These are phyloP conservation scores for Sapayoa aenigma DNA, from an alignment of 2,113 vertebrate genomes.

Conservation along the genomic window DNA sequence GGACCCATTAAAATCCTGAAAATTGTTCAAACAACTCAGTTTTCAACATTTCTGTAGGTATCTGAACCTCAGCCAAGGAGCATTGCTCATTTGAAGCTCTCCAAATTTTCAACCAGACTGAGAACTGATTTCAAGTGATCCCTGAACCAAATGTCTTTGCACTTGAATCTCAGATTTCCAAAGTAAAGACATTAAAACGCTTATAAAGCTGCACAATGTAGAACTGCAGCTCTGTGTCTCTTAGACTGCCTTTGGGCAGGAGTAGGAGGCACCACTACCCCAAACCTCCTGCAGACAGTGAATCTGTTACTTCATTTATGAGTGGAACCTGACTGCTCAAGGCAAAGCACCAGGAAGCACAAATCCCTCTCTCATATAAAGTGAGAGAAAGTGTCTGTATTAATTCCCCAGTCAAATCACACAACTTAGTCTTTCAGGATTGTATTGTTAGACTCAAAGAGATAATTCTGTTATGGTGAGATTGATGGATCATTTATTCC, in stretches of 20 bases:
- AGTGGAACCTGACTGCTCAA: background rate
- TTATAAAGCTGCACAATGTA: background rate
- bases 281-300: background rate
- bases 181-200: background rate
- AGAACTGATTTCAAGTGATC: background rate
- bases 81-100: background rate
- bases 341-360: background rate
- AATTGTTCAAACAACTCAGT: background rate
- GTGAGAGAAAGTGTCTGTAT: rapidly evolving
- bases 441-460: background rate
- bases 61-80: background rate
- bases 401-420: background rate
- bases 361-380: background rate
- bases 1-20: background rate
- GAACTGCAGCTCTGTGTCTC: background rate
- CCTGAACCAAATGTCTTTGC: background rate
- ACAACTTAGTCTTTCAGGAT: background rate
- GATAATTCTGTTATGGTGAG: background rate
- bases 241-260: background rate
- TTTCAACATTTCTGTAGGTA: background rate
- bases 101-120: background rate
- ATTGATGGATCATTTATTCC: background rate
- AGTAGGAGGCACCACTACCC: background rate
- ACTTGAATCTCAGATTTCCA: background rate
- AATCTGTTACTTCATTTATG: background rate